phyloP scores from a whole-genome alignment of 1,140 invertebrate genomes.

The Aphis craccivora region DNA sequence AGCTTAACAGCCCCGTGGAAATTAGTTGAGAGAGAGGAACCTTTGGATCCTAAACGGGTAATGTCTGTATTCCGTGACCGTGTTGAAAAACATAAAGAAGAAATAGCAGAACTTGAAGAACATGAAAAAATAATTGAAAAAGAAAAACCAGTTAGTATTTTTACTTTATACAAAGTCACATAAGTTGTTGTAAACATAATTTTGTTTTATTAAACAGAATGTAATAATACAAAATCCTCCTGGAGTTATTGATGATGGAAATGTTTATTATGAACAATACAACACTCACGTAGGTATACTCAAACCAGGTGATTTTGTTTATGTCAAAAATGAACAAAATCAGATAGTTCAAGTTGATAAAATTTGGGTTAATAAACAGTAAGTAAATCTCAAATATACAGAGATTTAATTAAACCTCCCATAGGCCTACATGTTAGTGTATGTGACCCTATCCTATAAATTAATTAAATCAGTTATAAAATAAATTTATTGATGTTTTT shows the following conservation, averaged over 20 bases:
- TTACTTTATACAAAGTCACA: background rate
- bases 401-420: background rate
- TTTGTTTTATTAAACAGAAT: slow-evolving; percentile 55
- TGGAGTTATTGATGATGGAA: slow-evolving; percentile 70
- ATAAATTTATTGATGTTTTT: slow-evolving; percentile 56
- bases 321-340: slow-evolving; percentile 79
- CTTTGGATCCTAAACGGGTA: slow-evolving; percentile 82
- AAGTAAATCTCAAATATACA: background rate
- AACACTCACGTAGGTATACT: slow-evolving; percentile 83
- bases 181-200: background rate
- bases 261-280: slow-evolving; percentile 91
- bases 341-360: slow-evolving; percentile 91
- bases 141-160: slow-evolving; percentile 70
- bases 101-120: slow-evolving; percentile 84
- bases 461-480: background rate
- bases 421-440: background rate
- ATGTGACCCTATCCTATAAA: background rate
- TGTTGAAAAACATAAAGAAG: slow-evolving; percentile 89
- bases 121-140: slow-evolving; percentile 80
- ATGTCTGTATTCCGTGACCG: slow-evolving; percentile 93
- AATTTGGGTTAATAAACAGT: slow-evolving; percentile 91
- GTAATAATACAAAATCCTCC: slow-evolving; percentile 40
- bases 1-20: slow-evolving; percentile 71
- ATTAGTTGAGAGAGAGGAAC: slow-evolving; percentile 75
- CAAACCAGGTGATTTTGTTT: slow-evolving; percentile 93